Evolutionary conservation across 2,113 vertebrate genomes (phyloP).

Genomic region (Eulacestoma nigropectus): DNA sequence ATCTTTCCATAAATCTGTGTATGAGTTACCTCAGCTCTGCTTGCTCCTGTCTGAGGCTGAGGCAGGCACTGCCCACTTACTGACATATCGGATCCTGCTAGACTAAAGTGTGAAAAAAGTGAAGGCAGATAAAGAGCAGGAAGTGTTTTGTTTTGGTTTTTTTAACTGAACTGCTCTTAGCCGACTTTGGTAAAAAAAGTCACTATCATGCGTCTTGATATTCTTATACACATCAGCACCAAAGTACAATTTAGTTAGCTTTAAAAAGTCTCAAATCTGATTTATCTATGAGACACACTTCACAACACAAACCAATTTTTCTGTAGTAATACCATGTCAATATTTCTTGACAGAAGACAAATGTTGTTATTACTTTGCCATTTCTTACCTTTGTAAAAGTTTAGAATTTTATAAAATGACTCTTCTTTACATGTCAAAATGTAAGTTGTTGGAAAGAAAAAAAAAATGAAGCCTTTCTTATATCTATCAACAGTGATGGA

Average conservation of each 20-base stretch:
- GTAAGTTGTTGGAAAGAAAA: constrained; percentile 54
- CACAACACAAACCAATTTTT: constrained; percentile 95
- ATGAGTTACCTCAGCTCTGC: background rate
- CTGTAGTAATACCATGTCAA: constrained; percentile 88
- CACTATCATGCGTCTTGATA: constrained; percentile 6
- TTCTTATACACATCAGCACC: constrained; percentile 54
- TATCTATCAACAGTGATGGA: constrained; percentile 57
- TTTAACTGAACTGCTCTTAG: background rate
- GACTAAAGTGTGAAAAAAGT: background rate
- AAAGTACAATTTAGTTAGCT: constrained; percentile 67
- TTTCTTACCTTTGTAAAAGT: constrained; percentile 84
- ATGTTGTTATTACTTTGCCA: constrained; percentile 95
- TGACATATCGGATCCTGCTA: background rate
- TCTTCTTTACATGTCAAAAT: constrained; percentile 78
- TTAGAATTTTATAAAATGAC: constrained; percentile 79
- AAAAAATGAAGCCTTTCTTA: constrained; percentile 46
- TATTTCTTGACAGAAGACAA: constrained; percentile 91
- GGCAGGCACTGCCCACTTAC: background rate
- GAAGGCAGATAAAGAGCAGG: background rate
- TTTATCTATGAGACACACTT: constrained; percentile 87
- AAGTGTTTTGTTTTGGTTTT: background rate
- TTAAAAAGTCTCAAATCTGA: constrained; percentile 75
- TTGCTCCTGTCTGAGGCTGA: background rate
- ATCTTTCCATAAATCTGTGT: background rate
- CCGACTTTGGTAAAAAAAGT: background rate